Percentiles rank a stretch among this genome's conserved stretches.
phyloP scores from a whole-genome alignment of 2,797 vertebrate genomes.

The Coccyzus lansbergi region DNA sequence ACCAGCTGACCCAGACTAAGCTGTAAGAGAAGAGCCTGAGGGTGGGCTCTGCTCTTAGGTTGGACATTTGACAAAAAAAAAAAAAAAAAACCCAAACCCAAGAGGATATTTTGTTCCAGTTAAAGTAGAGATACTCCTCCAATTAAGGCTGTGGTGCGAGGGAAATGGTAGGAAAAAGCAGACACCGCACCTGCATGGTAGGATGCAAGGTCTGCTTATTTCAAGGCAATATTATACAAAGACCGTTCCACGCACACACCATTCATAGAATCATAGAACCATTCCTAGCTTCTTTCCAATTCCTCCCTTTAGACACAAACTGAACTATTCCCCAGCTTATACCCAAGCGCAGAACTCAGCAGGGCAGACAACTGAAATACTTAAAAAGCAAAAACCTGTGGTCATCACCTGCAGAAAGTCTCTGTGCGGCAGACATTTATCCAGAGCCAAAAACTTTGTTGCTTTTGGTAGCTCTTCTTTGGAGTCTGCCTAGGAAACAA shows the following conservation, averaged over 20 bases:
- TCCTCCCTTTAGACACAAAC: background rate
- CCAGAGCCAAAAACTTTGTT: constrained; percentile 95
- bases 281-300: background rate
- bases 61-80: background rate
- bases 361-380: background rate
- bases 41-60: background rate
- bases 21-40: background rate
- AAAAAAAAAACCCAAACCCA: too few species aligned
- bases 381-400: background rate
- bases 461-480: constrained; percentile 83
- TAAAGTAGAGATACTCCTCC: background rate
- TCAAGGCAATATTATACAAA: background rate
- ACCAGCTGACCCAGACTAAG: background rate
- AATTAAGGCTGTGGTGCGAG: background rate
- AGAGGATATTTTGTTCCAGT: background rate
- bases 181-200: accelerated
- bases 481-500: constrained; percentile 68
- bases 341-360: background rate
- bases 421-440: constrained; percentile 94
- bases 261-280: too few species aligned
- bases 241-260: background rate
- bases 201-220: background rate
- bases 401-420: constrained; percentile 93
- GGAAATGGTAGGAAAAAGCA: background rate
- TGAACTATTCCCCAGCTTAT: background rate